Conservation (phyloP, 2,888 invertebrate species). For the Mantis religiosa region DNA sequence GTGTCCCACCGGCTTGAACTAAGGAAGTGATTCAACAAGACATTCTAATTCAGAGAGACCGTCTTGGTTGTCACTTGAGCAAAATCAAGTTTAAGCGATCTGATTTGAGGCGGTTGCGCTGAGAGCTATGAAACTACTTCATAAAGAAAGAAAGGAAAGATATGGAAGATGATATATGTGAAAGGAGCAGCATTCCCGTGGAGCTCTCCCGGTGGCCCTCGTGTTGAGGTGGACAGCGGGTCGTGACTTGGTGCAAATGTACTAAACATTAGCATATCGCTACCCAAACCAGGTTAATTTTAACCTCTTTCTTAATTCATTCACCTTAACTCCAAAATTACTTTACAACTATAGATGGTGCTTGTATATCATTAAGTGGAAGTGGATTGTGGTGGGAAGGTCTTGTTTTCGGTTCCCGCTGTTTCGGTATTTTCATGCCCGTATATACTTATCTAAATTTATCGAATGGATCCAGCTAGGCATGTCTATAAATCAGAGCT, state of each 20-base stretch:
- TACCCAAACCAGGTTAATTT: neutral
- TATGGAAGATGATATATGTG: neutral
- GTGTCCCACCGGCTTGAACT: neutral
- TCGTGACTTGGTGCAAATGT: neutral
- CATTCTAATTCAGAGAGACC: neutral
- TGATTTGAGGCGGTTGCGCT: neutral
- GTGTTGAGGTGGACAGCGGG: neutral
- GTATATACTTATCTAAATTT: too few relatives aligned
- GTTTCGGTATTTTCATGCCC: neutral
- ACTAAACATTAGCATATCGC: neutral
- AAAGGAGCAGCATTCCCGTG: neutral
- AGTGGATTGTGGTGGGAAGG: neutral
- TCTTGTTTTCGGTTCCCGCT: neutral
- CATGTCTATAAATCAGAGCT: too few relatives aligned
- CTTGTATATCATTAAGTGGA: neutral
- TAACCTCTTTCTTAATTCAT: neutral
- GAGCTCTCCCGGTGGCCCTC: conserved; percentile 9
- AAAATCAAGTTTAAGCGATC: neutral
- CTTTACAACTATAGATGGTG: neutral
- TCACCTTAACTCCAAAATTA: neutral
- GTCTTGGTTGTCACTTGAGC: neutral
- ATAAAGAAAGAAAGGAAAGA: neutral
- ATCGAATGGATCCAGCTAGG: too few relatives aligned
- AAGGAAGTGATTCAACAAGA: neutral
- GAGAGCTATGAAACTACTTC: neutral